Evolutionary conservation across 2,888 invertebrate species (phyloP).

Genomic region (Drosophila austrosaltans): DNA sequence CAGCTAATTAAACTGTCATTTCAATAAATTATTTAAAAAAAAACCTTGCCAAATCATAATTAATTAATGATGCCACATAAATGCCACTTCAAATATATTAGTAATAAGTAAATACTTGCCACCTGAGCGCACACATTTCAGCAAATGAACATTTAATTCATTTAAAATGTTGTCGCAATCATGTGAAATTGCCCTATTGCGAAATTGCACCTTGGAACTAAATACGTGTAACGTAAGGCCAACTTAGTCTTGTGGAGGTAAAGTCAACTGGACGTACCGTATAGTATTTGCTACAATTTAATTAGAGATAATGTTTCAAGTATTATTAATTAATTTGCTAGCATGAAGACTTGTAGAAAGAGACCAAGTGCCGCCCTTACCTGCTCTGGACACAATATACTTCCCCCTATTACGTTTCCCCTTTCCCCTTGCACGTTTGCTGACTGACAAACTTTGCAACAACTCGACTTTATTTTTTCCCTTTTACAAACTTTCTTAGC

Average conservation of each 20-base stretch:
- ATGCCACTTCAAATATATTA: slow-evolving; percentile 15
- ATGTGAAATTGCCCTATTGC: slow-evolving; percentile 20
- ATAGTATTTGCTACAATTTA: slow-evolving; percentile 46
- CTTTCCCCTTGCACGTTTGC: background rate
- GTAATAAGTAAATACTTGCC: slow-evolving; percentile 5
- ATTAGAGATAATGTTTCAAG: slow-evolving; percentile 61
- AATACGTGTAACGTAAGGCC: no score
- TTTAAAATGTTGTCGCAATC: slow-evolving; percentile 29
- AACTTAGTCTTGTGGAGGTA: background rate
- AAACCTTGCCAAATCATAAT: no score
- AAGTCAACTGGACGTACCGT: background rate
- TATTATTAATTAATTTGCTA: slow-evolving; percentile 66
- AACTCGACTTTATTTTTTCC: slow-evolving; percentile 16
- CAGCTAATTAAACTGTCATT: no score
- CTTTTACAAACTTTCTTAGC: slow-evolving; percentile 24
- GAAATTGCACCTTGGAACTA: background rate
- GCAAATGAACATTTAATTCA: slow-evolving; percentile 30
- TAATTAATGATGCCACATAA: background rate
- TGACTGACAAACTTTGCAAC: slow-evolving; percentile 23
- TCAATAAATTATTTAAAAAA: no score
- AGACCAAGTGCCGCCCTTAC: background rate
- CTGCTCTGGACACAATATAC: background rate
- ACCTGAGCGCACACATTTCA: background rate
- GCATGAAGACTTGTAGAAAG: slow-evolving; percentile 30
- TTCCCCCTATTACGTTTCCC: background rate